Conservation (phyloP, 2,888 invertebrate species). For the Ganaspis brasiliensis region DNA sequence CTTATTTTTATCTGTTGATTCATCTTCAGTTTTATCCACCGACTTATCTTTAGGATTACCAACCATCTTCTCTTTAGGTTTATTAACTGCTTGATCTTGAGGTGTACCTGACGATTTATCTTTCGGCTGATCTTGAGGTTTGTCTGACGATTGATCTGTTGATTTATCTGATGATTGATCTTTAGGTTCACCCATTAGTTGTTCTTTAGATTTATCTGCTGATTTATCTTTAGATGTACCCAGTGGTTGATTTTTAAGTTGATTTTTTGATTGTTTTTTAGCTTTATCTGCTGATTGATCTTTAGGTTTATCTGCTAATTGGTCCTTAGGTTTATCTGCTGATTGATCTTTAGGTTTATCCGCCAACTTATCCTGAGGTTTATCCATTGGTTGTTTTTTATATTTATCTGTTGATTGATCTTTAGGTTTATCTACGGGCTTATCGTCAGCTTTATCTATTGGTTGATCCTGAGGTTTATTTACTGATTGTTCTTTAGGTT, state of each 20-base stretch:
- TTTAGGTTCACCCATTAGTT: not conserved
- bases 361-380: not conserved
- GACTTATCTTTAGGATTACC: conserved; percentile 46
- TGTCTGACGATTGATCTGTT: not conserved
- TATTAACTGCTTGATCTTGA: no score
- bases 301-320: not conserved
- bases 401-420: not conserved
- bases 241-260: not conserved
- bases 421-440: not conserved
- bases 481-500: no score
- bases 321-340: not conserved
- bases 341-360: not conserved
- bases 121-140: not conserved
- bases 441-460: not conserved
- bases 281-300: not conserved
- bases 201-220: not conserved
- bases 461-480: conserved; percentile 43
- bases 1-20: no score
- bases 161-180: not conserved
- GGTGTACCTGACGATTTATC: not conserved
- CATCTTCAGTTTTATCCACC: conserved; percentile 9
- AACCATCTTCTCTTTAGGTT: not conserved
- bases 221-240: not conserved
- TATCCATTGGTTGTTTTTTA: not conserved
- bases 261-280: not conserved